phyloP scores from a whole-genome alignment of 2,113 vertebrate genomes.

The Pteropus alecto region DNA sequence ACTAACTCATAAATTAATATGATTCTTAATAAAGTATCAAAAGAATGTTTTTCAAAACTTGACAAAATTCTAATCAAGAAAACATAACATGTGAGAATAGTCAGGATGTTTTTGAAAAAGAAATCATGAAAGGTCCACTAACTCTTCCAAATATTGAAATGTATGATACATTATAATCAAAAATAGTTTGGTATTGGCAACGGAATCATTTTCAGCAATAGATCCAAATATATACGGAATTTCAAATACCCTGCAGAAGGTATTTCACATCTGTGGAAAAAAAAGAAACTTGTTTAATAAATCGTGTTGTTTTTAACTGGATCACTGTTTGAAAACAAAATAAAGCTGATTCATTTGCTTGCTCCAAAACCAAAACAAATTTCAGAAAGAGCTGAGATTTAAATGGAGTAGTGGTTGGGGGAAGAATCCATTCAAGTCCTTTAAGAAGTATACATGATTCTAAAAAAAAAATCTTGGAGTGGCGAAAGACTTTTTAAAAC shows the following conservation, averaged over 20 bases:
- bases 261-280: background rate
- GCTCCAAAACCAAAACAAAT: constrained; percentile 9
- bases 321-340: background rate
- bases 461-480: background rate
- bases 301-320: background rate
- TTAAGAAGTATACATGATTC: background rate
- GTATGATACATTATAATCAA: background rate
- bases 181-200: background rate
- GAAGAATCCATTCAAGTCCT: background rate
- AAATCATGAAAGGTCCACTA: background rate
- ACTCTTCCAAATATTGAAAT: background rate
- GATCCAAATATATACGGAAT: background rate
- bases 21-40: background rate
- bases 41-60: background rate
- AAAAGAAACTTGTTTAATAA: background rate
- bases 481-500: background rate
- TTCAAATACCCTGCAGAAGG: background rate
- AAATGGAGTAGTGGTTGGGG: background rate
- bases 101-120: background rate
- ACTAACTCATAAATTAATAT: background rate
- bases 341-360: background rate
- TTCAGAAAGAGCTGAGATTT: background rate
- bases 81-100: background rate
- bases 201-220: background rate
- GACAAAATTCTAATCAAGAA: background rate